Conservation (phyloP, 2,888 invertebrate species). For the Hemaris fuciformis region DNA sequence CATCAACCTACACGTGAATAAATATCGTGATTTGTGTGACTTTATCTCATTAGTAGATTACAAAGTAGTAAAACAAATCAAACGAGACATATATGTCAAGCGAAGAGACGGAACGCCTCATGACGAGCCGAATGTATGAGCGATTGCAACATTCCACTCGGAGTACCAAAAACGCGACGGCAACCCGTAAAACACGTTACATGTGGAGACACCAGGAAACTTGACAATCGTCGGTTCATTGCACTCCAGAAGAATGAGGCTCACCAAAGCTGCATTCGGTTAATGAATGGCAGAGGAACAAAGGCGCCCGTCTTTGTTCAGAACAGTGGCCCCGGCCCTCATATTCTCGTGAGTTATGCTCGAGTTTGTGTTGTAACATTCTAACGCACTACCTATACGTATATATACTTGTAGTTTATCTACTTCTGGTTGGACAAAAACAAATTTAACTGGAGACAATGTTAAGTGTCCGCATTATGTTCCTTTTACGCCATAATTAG, state of each 20-base stretch:
- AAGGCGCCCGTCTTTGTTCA: slow-evolving; percentile 58
- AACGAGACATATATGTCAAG: neutral
- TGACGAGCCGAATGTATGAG: neutral
- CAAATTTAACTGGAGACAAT: neutral
- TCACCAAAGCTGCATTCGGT: slow-evolving; percentile 67
- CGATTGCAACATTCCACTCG: slow-evolving; percentile 47
- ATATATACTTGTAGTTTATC: too few species aligned
- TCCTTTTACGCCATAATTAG: slow-evolving; percentile 24
- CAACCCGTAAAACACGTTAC: slow-evolving; percentile 72
- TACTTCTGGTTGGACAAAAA: neutral
- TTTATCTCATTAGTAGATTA: neutral
- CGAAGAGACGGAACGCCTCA: neutral
- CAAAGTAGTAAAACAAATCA: neutral
- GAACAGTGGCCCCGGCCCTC: slow-evolving; percentile 48
- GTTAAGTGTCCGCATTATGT: neutral
- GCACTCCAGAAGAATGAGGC: slow-evolving; percentile 69
- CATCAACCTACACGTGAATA: neutral
- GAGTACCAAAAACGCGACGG: slow-evolving; percentile 49
- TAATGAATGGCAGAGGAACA: slow-evolving; percentile 77
- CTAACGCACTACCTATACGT: neutral
- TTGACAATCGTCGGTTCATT: slow-evolving; percentile 69
- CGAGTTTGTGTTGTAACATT: slow-evolving; percentile 35
- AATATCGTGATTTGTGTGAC: neutral
- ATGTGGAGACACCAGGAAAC: slow-evolving; percentile 55
- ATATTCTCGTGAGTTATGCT: slow-evolving; percentile 44